Conservation (phyloP, 37 sponge, comb jelly and placozoan species). For the Spongia lamella region DNA sequence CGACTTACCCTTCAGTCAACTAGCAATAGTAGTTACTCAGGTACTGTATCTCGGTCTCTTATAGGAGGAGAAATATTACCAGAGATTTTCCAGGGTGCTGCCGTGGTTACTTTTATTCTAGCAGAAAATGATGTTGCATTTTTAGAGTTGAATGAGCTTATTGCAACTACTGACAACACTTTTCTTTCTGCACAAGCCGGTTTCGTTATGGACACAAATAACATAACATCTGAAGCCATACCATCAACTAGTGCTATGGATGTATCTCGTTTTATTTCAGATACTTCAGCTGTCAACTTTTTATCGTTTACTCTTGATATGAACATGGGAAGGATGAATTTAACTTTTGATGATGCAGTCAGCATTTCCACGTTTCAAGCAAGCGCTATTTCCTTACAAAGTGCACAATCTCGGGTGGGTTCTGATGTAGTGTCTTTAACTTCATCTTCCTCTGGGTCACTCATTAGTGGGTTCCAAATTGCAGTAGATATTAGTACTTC, state of each 20-base stretch:
- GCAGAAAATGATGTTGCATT: constrained; percentile 53
- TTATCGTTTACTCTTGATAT: constrained; percentile 67
- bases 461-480: constrained; percentile 45
- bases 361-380: constrained; percentile 58
- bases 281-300: constrained; percentile 38
- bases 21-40: neutral
- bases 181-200: constrained; percentile 51
- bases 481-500: constrained; percentile 41
- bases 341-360: constrained; percentile 75
- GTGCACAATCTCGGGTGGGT: constrained; percentile 16
- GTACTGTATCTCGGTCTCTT: constrained; percentile 9
- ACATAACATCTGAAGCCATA: constrained; percentile 19
- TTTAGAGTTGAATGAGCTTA: constrained; percentile 41
- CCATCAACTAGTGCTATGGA: constrained; percentile 32
- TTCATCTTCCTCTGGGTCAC: constrained; percentile 32
- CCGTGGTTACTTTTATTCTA: constrained; percentile 45
- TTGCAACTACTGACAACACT: constrained; percentile 47
- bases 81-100: constrained; percentile 40
- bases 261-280: constrained; percentile 40
- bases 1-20: constrained; percentile 34
- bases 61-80: constrained; percentile 48
- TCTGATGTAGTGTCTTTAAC: constrained; percentile 55
- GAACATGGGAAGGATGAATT: constrained; percentile 51
- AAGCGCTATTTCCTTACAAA: constrained; percentile 67
- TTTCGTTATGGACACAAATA: constrained; percentile 66